Percentiles rank a stretch among this genome's conserved stretches.
Evolutionary conservation across 2,888 invertebrate genomes (phyloP).

Genomic region (Acronicta alni): DNA sequence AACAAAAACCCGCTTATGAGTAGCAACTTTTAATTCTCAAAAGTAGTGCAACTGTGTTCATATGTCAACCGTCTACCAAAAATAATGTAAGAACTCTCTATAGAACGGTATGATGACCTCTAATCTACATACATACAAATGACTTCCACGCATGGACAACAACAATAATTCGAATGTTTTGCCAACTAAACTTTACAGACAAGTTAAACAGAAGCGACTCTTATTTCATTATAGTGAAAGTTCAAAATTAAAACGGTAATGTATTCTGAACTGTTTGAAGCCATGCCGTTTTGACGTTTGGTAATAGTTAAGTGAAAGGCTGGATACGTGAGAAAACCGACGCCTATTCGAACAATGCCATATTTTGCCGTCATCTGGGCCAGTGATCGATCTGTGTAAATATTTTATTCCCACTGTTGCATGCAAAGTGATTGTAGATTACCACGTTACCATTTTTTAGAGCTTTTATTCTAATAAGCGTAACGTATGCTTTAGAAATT

Average conservation of each 20-base stretch:
- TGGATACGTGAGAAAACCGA: slow-evolving; percentile 86
- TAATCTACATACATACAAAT: slow-evolving; percentile 87
- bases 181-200: slow-evolving; percentile 54
- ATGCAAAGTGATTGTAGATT: slow-evolving; percentile 76
- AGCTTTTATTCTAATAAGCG: slow-evolving; percentile 37
- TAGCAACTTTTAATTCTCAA: slow-evolving; percentile 58
- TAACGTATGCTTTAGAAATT: slow-evolving; percentile 49
- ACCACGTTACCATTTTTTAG: slow-evolving; percentile 49
- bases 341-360: slow-evolving; percentile 86
- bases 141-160: slow-evolving; percentile 86
- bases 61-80: slow-evolving; percentile 73
- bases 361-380: slow-evolving; percentile 84
- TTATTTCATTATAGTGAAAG: slow-evolving; percentile 59
- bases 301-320: slow-evolving; percentile 88
- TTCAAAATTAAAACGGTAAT: slow-evolving; percentile 56
- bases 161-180: slow-evolving; percentile 80
- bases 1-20: slow-evolving; percentile 54
- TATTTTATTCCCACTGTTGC: slow-evolving; percentile 80
- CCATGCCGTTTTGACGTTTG: slow-evolving; percentile 70
- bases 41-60: slow-evolving; percentile 73
- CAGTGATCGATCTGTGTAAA: slow-evolving; percentile 85
- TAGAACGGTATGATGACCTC: slow-evolving; percentile 84
- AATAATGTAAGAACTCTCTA: slow-evolving; percentile 76
- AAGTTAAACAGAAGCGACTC: slow-evolving; percentile 13
- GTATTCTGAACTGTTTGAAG: slow-evolving; percentile 20